Conservation (phyloP, 2,888 invertebrate genomes). For the Esperia sulphurella region DNA sequence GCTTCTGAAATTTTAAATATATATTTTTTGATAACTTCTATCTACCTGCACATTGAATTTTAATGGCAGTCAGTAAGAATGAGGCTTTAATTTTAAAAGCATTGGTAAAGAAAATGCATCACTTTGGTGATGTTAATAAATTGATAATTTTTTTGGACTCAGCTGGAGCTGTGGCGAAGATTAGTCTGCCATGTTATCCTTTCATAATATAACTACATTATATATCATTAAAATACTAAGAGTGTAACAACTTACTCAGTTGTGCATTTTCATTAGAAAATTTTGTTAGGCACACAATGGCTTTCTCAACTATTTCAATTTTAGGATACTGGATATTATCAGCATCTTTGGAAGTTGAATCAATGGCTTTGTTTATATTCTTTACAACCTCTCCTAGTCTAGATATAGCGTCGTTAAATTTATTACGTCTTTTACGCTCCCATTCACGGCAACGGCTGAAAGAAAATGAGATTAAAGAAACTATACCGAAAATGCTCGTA, state of each 20-base stretch:
- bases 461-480: slow-evolving; percentile 8
- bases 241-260: slow-evolving; percentile 49
- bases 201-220: too few relatives aligned
- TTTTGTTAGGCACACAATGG: slow-evolving; percentile 54
- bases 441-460: slow-evolving; percentile 82
- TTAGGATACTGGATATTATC: slow-evolving; percentile 64
- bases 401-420: slow-evolving; percentile 77
- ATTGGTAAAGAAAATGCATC: too few relatives aligned
- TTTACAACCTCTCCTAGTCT: slow-evolving; percentile 62
- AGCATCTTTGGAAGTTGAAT: slow-evolving; percentile 31
- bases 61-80: too few relatives aligned
- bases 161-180: too few relatives aligned
- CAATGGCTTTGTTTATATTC: slow-evolving; percentile 41
- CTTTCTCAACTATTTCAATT: slow-evolving; percentile 67
- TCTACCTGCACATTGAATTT: too few relatives aligned
- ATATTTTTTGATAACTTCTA: not conserved
- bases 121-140: too few relatives aligned
- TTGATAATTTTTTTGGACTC: too few relatives aligned
- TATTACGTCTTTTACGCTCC: slow-evolving; percentile 84
- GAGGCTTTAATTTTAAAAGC: too few relatives aligned
- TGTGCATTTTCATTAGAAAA: slow-evolving; percentile 55
- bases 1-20: slow-evolving; percentile 42
- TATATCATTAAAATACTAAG: too few relatives aligned
- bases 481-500: too few relatives aligned
- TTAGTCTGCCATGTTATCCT: too few relatives aligned